Evolutionary conservation across 2,888 invertebrate genomes (phyloP).

Genomic region (Eumerus sabulonum): DNA sequence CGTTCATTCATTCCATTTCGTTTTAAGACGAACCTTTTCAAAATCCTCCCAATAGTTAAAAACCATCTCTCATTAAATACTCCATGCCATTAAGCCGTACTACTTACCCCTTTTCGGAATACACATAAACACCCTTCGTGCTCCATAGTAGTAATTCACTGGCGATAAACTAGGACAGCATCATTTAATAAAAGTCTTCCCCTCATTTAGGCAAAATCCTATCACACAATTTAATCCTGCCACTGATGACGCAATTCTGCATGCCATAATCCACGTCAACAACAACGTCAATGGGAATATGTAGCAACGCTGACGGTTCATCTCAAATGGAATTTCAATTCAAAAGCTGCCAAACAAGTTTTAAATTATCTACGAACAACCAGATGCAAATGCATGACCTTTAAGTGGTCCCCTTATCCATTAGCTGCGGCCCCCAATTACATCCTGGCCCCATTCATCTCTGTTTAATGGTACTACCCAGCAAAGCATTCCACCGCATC

Average conservation of each 20-base stretch:
- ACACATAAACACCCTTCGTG: slow-evolving; percentile 13
- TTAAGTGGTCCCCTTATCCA: slow-evolving; percentile 48
- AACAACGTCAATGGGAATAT: too few relatives aligned
- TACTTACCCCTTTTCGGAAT: not conserved
- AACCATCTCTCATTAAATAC: slow-evolving; percentile 19
- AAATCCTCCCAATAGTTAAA: slow-evolving; percentile 14
- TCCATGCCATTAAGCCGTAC: not conserved
- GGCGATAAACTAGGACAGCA: slow-evolving; percentile 52
- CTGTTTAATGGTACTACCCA: not conserved
- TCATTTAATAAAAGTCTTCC: slow-evolving; percentile 28
- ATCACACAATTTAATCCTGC: too few relatives aligned
- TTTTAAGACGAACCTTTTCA: too few relatives aligned
- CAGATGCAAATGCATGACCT: slow-evolving; percentile 44
- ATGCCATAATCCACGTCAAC: too few relatives aligned
- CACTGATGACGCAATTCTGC: too few relatives aligned
- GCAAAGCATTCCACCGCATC: too few relatives aligned
- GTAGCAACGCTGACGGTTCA: slow-evolving; percentile 1
- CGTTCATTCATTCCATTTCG: too few relatives aligned
- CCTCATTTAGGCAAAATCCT: slow-evolving; percentile 2
- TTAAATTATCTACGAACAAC: slow-evolving; percentile 53
- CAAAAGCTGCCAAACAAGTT: slow-evolving; percentile 48
- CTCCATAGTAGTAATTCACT: slow-evolving; percentile 41
- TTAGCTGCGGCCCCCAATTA: slow-evolving; percentile 47
- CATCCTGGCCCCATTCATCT: slow-evolving; percentile 26
- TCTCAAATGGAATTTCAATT: slow-evolving; percentile 46